Conservation (phyloP, 92 coral and sea anemone species). For the Nematostella vectensis region DNA sequence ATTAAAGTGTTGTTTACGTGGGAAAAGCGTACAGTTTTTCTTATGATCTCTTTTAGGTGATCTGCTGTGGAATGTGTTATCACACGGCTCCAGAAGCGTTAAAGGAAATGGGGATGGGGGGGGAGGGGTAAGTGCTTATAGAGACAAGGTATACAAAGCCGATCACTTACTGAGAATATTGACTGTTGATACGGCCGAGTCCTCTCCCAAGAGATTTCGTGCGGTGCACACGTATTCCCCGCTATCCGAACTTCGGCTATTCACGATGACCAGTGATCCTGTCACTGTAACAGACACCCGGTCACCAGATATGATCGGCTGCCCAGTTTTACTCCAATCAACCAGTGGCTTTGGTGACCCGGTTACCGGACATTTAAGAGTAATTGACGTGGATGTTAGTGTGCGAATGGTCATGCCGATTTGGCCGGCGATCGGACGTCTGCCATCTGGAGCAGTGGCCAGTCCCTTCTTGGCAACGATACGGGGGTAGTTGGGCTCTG, state of each 20-base stretch:
- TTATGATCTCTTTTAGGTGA: too few species aligned
- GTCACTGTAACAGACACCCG: constrained; percentile 6
- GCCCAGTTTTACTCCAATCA: constrained; percentile 31
- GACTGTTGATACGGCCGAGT: constrained; percentile 12
- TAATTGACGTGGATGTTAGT: constrained; percentile 22
- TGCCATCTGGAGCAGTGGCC: constrained; percentile 9
- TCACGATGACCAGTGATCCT: constrained; percentile 12
- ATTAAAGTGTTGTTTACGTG: too few species aligned
- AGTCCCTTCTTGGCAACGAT: constrained; percentile 5
- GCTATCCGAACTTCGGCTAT: constrained; percentile 14
- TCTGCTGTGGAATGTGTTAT: too few species aligned
- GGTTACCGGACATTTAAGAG: constrained; percentile 33
- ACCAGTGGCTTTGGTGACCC: constrained; percentile 33
- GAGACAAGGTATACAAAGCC: too few species aligned
- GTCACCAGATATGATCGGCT: constrained; percentile 16
- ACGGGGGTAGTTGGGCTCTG: constrained; percentile 16
- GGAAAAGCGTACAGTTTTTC: too few species aligned
- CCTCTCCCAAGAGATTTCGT: constrained; percentile 14
- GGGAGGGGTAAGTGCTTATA: too few species aligned
- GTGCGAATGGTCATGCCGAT: constrained; percentile 34
- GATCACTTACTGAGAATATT: constrained; percentile 18
- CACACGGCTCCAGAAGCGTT: too few species aligned
- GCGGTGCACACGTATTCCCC: constrained; percentile 26
- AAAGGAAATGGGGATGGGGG: too few species aligned
- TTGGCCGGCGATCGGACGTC: constrained; percentile 16